These are phyloP conservation scores for Austrolebias charrua DNA, from an alignment of 2,797 vertebrate species.

Conservation along the genomic window DNA sequence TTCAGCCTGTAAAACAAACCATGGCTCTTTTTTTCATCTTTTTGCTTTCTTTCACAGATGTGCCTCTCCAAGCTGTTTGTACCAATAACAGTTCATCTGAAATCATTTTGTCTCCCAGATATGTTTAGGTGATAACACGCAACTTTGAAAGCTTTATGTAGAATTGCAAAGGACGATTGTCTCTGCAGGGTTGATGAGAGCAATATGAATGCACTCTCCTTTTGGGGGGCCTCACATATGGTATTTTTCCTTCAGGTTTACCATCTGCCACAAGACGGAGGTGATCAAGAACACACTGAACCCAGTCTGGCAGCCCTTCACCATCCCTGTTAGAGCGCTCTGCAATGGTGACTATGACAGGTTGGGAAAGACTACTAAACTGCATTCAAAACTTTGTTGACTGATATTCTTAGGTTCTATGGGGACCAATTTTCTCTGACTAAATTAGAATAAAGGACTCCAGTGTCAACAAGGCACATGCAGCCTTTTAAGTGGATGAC, in stretches of 20 bases:
- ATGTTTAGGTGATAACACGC: slow-evolving; percentile 11
- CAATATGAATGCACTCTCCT: slow-evolving; percentile 10
- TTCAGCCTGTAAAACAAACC: background rate
- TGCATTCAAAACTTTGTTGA: background rate
- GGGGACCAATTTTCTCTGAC: background rate
- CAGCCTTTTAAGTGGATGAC: slow-evolving; percentile 30
- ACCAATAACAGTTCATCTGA: slow-evolving; percentile 30
- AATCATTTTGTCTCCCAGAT: slow-evolving; percentile 19
- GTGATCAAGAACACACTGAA: slow-evolving; percentile 97
- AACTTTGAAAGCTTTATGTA: slow-evolving; percentile 5
- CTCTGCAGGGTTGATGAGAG: slow-evolving; percentile 26
- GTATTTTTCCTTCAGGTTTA: slow-evolving; percentile 83
- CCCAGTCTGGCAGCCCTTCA: slow-evolving; percentile 95
- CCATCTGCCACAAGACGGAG: slow-evolving; percentile 98
- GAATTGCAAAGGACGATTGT: slow-evolving; percentile 12
- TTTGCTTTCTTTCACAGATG: slow-evolving; percentile 5
- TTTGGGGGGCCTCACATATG: slow-evolving; percentile 26
- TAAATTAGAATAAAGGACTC: background rate
- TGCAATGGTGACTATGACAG: slow-evolving; percentile 98
- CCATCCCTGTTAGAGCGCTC: slow-evolving; percentile 92
- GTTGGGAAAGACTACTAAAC: slow-evolving; percentile 66
- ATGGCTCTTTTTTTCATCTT: slow-evolving; percentile 3
- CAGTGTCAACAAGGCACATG: background rate
- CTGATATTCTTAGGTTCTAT: background rate
- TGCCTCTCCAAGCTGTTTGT: slow-evolving; percentile 19